These are phyloP conservation scores for Pissodes strobi DNA, from an alignment of 1,140 invertebrate genomes.

Conservation along the genomic window DNA sequence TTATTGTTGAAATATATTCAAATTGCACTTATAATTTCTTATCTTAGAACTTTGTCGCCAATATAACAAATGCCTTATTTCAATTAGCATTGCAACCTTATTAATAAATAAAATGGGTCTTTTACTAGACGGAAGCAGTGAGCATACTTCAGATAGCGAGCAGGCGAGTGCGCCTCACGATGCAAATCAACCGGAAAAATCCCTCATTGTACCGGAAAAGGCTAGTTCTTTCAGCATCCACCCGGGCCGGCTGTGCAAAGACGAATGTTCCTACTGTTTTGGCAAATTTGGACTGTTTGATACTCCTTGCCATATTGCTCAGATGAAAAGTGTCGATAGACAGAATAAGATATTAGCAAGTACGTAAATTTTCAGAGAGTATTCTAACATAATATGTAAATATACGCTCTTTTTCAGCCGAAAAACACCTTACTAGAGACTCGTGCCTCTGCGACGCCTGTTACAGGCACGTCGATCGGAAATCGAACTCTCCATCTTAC, in stretches of 20 bases:
- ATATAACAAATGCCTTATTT: too few species aligned
- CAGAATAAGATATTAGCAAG: conserved; percentile 76
- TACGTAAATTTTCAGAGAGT: too few species aligned
- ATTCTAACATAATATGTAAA: too few species aligned
- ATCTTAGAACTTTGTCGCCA: too few species aligned
- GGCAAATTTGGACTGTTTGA: conserved; percentile 83
- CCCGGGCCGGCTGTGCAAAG: conserved; percentile 75
- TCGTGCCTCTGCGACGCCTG: conserved; percentile 85
- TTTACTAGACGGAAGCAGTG: conserved; percentile 56
- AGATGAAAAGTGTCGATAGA: conserved; percentile 77
- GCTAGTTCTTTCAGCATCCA: conserved; percentile 84
- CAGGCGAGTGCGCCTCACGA: conserved; percentile 54
- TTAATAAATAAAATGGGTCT: too few species aligned
- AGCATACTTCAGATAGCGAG: conserved; percentile 56
- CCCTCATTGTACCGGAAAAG: conserved; percentile 81
- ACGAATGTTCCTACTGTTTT: conserved; percentile 83
- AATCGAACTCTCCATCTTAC: conserved; percentile 69
- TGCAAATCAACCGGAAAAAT: conserved; percentile 62
- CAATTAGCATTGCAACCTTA: too few species aligned
- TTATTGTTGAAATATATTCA: too few species aligned
- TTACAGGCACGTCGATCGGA: conserved; percentile 79
- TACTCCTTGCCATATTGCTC: conserved; percentile 82
- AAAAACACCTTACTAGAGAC: conserved; percentile 76
- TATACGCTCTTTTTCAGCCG: conserved; percentile 63
- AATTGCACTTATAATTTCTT: too few species aligned